Evolutionary conservation across 2,113 vertebrate genomes (phyloP).

Genomic region (Hyperoodon ampullatus): DNA sequence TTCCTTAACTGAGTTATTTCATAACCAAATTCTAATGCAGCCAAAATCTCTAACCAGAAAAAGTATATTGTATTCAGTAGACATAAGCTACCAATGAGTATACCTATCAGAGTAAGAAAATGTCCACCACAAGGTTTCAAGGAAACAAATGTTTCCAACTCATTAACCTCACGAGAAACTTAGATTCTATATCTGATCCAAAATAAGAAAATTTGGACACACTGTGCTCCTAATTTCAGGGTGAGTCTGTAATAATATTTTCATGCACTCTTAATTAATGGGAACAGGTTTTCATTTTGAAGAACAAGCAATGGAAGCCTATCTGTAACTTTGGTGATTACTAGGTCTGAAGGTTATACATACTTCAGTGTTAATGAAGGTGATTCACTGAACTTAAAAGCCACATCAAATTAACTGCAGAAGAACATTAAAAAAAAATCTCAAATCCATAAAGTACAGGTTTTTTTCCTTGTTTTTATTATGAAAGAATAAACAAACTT

Average conservation of each 20-base stretch:
- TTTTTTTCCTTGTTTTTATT: neutral
- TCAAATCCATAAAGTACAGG: neutral
- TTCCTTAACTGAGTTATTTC: neutral
- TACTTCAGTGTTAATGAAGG: neutral
- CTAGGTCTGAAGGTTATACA: neutral
- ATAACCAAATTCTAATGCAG: slow-evolving; percentile 28
- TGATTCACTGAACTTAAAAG: slow-evolving; percentile 37
- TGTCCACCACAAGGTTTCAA: neutral
- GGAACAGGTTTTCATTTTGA: neutral
- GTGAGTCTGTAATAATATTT: neutral
- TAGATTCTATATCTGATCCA: slow-evolving; percentile 15
- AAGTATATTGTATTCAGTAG: neutral
- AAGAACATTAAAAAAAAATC: neutral
- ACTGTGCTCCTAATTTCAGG: slow-evolving; percentile 30
- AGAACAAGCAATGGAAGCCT: neutral
- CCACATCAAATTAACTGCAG: neutral
- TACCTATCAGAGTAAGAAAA: neutral
- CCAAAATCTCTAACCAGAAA: neutral
- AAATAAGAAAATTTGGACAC: slow-evolving; percentile 9
- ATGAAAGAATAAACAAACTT: neutral
- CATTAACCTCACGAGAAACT: neutral
- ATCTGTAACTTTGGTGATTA: neutral
- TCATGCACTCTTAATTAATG: slow-evolving; percentile 49
- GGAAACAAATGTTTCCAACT: slow-evolving; percentile 35
- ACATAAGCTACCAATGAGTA: neutral